Percentiles rank a stretch among this genome's conserved stretches.
These are phyloP conservation scores for Conops quadrifasciatus DNA, from an alignment of 2,888 invertebrate genomes.

Conservation along the genomic window DNA sequence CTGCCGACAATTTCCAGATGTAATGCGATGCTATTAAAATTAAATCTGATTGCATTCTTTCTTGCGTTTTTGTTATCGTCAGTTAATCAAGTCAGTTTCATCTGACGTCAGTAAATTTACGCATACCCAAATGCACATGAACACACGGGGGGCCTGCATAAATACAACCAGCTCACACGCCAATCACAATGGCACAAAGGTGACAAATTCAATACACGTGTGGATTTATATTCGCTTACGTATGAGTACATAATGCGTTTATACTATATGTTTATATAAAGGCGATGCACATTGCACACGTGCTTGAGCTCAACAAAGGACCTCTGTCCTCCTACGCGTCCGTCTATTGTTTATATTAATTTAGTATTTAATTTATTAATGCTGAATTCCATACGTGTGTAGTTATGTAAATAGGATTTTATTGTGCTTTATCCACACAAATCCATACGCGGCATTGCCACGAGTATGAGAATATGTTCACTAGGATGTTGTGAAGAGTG, in stretches of 20 bases:
- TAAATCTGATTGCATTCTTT: slow-evolving; percentile 29
- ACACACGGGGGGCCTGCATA: neutral
- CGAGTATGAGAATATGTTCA: neutral
- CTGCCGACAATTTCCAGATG: slow-evolving; percentile 28
- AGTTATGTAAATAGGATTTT: slow-evolving; percentile 17
- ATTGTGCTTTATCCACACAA: neutral
- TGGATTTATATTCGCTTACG: neutral
- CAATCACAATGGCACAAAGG: neutral
- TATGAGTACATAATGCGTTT: neutral
- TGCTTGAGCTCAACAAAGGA: neutral
- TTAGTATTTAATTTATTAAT: slow-evolving; percentile 31
- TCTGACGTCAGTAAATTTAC: slow-evolving; percentile 24
- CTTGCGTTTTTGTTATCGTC: slow-evolving; percentile 30
- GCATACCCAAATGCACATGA: slow-evolving; percentile 4
- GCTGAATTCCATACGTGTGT: slow-evolving; percentile 21
- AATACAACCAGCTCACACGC: neutral
- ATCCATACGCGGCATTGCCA: neutral
- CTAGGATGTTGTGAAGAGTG: neutral
- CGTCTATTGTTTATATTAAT: slow-evolving; percentile 25
- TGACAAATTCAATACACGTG: too few species aligned
- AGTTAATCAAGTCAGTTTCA: slow-evolving; percentile 35
- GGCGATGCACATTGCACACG: neutral
- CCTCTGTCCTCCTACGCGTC: neutral
- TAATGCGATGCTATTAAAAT: slow-evolving; percentile 29
- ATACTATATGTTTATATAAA: neutral